Evolutionary conservation across 2,888 invertebrate species (phyloP).

Genomic region (Eupithecia dodoneata): DNA sequence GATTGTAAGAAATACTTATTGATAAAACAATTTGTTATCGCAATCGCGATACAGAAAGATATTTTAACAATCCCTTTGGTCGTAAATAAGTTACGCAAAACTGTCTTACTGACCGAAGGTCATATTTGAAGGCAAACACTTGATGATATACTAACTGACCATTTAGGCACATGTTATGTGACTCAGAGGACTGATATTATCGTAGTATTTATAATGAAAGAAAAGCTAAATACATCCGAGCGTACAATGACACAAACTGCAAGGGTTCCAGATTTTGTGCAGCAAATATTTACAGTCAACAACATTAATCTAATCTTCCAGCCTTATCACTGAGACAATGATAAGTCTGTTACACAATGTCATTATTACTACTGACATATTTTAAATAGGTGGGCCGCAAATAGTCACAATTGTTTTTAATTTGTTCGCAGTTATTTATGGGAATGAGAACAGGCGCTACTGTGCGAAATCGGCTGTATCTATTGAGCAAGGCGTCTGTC

Average conservation of each 20-base stretch:
- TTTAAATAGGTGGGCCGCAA: constrained; percentile 20
- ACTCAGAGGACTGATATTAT: constrained; percentile 7
- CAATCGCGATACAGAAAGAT: not conserved
- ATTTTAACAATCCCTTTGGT: not conserved
- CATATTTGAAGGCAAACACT: not conserved
- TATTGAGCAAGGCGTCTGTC: constrained; percentile 24
- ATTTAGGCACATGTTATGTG: constrained; percentile 8
- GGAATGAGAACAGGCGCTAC: constrained; percentile 20
- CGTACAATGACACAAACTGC: constrained; percentile 13
- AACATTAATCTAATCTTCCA: constrained; percentile 48
- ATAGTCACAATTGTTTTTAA: not conserved
- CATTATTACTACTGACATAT: constrained; percentile 11
- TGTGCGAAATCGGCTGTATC: constrained; percentile 7
- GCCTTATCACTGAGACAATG: constrained; percentile 49
- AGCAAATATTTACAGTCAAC: constrained; percentile 39
- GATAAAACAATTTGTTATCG: not conserved
- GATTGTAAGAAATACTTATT: not conserved
- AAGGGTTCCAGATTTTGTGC: constrained; percentile 35
- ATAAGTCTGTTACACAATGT: constrained; percentile 41
- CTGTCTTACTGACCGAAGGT: not conserved
- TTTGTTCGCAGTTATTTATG: constrained; percentile 16
- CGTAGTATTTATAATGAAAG: not conserved
- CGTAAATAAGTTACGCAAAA: not conserved
- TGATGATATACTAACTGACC: constrained; percentile 34
- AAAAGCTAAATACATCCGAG: constrained; percentile 11